Base-by-base conservation (phyloP, 2,113 vertebrate genomes). In the Phaethon lepturus region DNA sequence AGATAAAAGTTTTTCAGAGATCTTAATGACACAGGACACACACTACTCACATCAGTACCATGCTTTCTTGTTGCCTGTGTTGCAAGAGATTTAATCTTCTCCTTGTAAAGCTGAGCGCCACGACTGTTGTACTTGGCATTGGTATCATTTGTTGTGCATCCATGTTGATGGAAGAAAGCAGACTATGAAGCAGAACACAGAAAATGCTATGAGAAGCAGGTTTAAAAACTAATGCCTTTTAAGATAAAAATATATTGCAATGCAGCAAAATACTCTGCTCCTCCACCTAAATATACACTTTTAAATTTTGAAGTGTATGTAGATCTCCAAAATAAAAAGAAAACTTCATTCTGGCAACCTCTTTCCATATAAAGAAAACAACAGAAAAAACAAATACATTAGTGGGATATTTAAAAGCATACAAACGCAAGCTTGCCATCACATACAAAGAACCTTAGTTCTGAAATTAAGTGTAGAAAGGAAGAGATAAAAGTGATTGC, bases 61-160 rank as follows among this genome's bases (percentile, higher is more conserved):
- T 99, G 98, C 45, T 98, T 98, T 72, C 99, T 98, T 1, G 99
- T 98, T 35, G 99, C 99, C 52, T 99, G 99, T 0, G 98, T 97
- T 11, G 99, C 99, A 23, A 99, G 98, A 5, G 93, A 97, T 97
- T 98, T 99, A 73, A 99, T 97, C 91, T 98, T 99, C 91, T 99
- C 99, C 66, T 98, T 96, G 93, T 99, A 99, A 40, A 99, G 99
- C 95, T 98, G 98, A 17, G 99, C 99, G 1, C 98, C 97, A 4
- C 99, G 98, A 45, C 99, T 99, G 97, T 98, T 99, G 96, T 99
- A 99, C 95, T 99, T 99, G 67, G 99, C 94, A 7, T 99, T 99
- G 87, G 99, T 98, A 17, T 99, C 99, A 2, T 7, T 98, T 64
- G 98, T 92, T 17, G 94, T 97, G 81, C 99, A 99, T 6, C 99